Conservation (phyloP, 2,888 invertebrate genomes). For the Nemurella pictetii region DNA sequence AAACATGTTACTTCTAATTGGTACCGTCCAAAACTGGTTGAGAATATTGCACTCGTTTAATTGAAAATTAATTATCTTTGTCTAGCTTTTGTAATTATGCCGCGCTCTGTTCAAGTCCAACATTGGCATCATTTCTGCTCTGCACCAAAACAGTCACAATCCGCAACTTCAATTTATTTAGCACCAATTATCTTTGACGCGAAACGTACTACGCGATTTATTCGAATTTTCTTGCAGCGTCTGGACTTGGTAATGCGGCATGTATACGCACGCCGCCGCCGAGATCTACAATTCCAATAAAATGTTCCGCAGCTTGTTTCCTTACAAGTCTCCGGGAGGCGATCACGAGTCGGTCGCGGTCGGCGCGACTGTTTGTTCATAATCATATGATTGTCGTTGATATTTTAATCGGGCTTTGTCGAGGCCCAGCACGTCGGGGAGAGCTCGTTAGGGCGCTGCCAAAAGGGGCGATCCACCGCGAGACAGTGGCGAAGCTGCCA, state of each 20-base stretch:
- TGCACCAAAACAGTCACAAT: neutral
- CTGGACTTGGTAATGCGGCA: neutral
- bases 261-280: neutral
- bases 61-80: constrained; percentile 4
- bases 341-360: neutral
- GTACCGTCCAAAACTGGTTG: neutral
- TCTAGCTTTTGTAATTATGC: neutral
- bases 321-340: neutral
- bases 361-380: neutral
- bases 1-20: constrained; percentile 17
- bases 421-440: neutral
- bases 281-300: neutral
- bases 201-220: neutral
- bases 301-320: neutral
- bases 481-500: neutral
- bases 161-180: neutral
- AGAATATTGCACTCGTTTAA: neutral
- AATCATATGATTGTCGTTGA: neutral
- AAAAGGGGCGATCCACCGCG: neutral
- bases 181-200: neutral
- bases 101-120: neutral
- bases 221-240: neutral
- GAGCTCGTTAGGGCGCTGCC: neutral
- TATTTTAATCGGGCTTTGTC: neutral
- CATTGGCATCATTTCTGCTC: neutral